Evolutionary conservation across 2,113 vertebrate genomes (phyloP), one percentile per base, ranked within the genome.

Genomic region (Synchiropus splendidus): DNA sequence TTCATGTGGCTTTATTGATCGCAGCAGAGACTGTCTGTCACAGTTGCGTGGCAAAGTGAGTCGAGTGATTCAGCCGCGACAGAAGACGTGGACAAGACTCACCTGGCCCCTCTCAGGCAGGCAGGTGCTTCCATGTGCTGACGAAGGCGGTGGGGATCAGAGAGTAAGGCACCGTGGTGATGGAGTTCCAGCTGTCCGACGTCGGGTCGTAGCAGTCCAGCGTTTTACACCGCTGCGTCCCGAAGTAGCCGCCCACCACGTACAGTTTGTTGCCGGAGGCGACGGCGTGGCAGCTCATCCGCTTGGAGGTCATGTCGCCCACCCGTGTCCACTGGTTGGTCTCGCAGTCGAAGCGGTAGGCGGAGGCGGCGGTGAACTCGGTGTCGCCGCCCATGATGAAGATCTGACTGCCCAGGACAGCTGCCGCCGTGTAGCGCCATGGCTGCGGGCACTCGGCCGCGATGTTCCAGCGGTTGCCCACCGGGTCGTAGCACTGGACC

Each of bases 381-480:
- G 92, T 96, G 77, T 97, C 93, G 0, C 93, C 93, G 0, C 93
- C 93, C 92, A 97, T 93, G 78, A 97, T 95, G 75, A 97, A 97
- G 56, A 97, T 96, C 80, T 97, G 93, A 68, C 90, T 94, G 57
- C 93, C 92, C 31, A 97, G 67, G 4, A 92, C 93, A 0, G 93
- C 93, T 0, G 92, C 93, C 0, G 92, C 93, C 0, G 92, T 96
- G 73, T 97, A 94, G 4, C 93, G 87, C 93, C 93, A 97, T 0
- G 93, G 90, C 63, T 97, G 93, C 0, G 93, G 93, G 54, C 93
- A 97, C 43, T 92, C 90, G 0, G 92, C 93, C 8, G 89, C 89
- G 49, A 96, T 89, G 0, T 39, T 83, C 93, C 93, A 97, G 1
- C 90, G 86, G 71, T 97, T 92, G 44, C 89, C 89, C 0, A 57